Percentiles rank a stretch among this genome's conserved stretches.
phyloP scores from a whole-genome alignment of 2,113 vertebrate genomes.

The Nestor notabilis region DNA sequence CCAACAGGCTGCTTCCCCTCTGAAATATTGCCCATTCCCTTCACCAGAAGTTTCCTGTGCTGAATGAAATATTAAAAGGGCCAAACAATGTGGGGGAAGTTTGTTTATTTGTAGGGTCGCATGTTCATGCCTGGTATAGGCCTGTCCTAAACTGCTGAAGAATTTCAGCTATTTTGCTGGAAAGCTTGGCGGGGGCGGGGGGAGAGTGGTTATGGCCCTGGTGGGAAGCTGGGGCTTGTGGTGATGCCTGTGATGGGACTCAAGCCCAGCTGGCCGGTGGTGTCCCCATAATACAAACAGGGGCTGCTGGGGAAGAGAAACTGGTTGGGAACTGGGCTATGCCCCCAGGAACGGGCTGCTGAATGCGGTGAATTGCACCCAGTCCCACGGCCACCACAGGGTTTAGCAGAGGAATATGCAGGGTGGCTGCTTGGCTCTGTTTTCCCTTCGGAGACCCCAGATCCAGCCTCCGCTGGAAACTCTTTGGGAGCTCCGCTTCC shows the following conservation, averaged over 20 bases:
- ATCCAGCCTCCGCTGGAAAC: neutral
- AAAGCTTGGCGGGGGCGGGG: neutral
- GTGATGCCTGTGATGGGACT: neutral
- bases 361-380: rapidly evolving
- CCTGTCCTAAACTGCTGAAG: neutral
- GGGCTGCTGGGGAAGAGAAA: neutral
- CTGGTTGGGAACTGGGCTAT: neutral
- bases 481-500: neutral
- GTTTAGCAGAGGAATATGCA: neutral
- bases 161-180: conserved; percentile 54
- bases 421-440: neutral
- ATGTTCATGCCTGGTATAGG: conserved; percentile 12
- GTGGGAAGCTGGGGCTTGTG: neutral
- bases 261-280: rapidly evolving
- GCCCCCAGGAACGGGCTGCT: neutral
- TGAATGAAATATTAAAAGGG: conserved; percentile 47
- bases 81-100: neutral
- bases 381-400: rapidly evolving
- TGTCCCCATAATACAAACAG: too few species aligned
- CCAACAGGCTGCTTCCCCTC: neutral
- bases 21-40: conserved; percentile 31
- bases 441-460: neutral
- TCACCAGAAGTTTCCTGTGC: conserved; percentile 36
- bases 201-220: neutral
- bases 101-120: conserved; percentile 47